Evolutionary conservation across 2,113 vertebrate genomes (phyloP), one percentile per base, ranked within the genome.

Genomic region (Cheilinus undulatus): DNA sequence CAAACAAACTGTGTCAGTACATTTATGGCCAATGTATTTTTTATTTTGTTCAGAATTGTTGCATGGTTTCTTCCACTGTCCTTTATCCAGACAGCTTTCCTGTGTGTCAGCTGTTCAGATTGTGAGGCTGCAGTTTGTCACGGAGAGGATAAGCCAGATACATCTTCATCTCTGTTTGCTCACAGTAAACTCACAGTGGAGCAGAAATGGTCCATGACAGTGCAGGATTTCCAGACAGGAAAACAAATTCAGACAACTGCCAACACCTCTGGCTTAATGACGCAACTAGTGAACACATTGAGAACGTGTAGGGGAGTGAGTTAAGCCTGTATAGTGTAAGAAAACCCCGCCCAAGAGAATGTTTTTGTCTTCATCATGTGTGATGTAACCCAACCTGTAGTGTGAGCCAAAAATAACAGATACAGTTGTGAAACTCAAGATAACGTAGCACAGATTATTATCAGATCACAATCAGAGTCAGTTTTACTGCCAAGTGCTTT

Each of bases 211-310:
- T 28, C 27, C 48, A 20, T 38, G 43, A 50, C 38, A 17, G 52
- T 15, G 43, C 26, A 46, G 4, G 46, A 38, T 66, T 34, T 26
- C 34, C 26, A 34, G 45, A 57, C 40, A 70, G 56, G 17, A 58
- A 65, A 70, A 53, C 49, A 76, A 51, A 73, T 3, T 20, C 27
- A 26, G 12, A 17, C 12, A 27, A 30, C 60, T 32, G 40, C 10
- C 36, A 13, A 32, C 67, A 38, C 8, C 19, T 9, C 22, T n/a
- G 5, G 19, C 34, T 30, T 69, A 78, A 72, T 42, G 56, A 69
- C 28, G 63, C 23, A 28, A 15, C 73, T 61, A 73, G 80, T 60
- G 61, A 64, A 46, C 63, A 61, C 51, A 32, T 19, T 63, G 23
- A 14, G 20, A 73, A 62, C 4, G 7, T 26, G 1, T n/a, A 10